phyloP scores from a whole-genome alignment of 2,113 vertebrate species.

The Ahaetulla prasina region DNA sequence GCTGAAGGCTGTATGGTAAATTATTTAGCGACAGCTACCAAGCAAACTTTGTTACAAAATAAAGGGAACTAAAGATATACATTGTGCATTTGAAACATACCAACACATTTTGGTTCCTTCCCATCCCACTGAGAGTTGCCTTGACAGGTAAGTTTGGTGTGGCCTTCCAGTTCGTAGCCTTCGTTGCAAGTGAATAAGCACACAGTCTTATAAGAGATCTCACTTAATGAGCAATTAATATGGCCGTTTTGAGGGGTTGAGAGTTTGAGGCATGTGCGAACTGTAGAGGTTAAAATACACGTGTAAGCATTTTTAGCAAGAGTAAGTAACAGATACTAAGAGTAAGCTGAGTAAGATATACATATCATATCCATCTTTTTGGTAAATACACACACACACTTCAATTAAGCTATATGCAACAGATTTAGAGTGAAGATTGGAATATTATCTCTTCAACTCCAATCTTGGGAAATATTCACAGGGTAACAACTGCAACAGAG shows the following conservation, averaged over 20 bases:
- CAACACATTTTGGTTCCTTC: constrained; percentile 85
- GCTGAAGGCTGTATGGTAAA: background rate
- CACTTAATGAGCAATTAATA: constrained; percentile 78
- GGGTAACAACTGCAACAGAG: background rate
- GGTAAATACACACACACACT: background rate
- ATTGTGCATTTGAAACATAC: constrained; percentile 66
- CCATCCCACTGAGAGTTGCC: constrained; percentile 86
- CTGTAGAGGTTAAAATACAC: constrained; percentile 61
- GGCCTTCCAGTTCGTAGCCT: constrained; percentile 85
- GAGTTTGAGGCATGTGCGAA: constrained; percentile 82
- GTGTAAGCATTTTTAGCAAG: background rate
- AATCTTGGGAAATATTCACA: background rate
- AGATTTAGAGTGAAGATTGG: background rate
- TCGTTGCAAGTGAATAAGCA: constrained; percentile 82
- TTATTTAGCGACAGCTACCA: background rate
- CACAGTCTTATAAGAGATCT: constrained; percentile 72
- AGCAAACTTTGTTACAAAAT: background rate
- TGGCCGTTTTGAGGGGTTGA: constrained; percentile 72
- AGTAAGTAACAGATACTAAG: background rate
- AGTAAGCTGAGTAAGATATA: background rate
- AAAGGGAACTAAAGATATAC: background rate
- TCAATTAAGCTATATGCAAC: background rate
- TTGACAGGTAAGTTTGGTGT: constrained; percentile 80
- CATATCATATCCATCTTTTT: background rate
- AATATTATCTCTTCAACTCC: background rate